These are phyloP conservation scores for Sialis lutaria DNA, from an alignment of 2,888 invertebrate genomes.

Conservation along the genomic window DNA sequence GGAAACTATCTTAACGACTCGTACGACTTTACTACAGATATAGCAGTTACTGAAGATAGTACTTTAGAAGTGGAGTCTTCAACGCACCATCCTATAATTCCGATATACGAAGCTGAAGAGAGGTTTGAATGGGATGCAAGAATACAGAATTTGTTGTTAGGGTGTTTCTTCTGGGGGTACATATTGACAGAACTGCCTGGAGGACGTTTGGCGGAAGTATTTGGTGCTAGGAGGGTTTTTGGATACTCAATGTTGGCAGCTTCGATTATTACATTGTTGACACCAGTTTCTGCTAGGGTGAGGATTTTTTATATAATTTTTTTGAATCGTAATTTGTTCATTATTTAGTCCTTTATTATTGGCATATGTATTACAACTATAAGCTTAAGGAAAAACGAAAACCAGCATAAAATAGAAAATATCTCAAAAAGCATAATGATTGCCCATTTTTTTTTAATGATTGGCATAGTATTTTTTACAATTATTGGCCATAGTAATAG, in stretches of 20 bases:
- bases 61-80: slow-evolving; percentile 1
- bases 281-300: slow-evolving; percentile 48
- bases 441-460: no score
- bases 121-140: slow-evolving; percentile 64
- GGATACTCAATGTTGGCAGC: slow-evolving; percentile 75
- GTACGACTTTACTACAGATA: slow-evolving; percentile 4
- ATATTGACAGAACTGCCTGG: slow-evolving; percentile 79
- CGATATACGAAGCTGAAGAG: slow-evolving; percentile 14
- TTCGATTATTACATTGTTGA: slow-evolving; percentile 62
- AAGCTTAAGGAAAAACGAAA: no score
- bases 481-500: no score
- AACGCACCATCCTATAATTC: background rate
- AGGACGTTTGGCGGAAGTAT: slow-evolving; percentile 64
- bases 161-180: slow-evolving; percentile 87
- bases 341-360: no score
- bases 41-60: slow-evolving; percentile 4
- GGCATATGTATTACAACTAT: no score
- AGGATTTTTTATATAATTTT: no score
- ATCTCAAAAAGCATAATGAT: no score
- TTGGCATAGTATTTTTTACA: no score
- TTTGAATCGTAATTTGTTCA: no score
- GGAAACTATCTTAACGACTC: slow-evolving; percentile 15
- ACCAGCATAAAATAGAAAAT: no score
- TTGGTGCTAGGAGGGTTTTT: slow-evolving; percentile 69
- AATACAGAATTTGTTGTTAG: slow-evolving; percentile 63